Base-by-base conservation (phyloP, 2,888 invertebrate genomes). In the Aspidiotus rigidus region DNA sequence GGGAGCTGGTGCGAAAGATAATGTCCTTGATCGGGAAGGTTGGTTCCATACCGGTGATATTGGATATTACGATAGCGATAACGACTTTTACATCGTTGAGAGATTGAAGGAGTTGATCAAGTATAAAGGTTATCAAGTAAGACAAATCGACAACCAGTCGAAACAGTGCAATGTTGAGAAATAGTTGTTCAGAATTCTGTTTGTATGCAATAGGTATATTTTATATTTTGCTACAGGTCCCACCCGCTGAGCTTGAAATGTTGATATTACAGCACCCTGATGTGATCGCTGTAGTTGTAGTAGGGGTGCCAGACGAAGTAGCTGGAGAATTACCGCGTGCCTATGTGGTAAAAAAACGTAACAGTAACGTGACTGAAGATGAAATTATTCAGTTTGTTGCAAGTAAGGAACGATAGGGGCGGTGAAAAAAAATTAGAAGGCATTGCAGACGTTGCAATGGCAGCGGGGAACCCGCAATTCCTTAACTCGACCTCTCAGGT, bases 21-120 rank as follows among this genome's bases (percentile, higher is more conserved):
- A 80, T 7, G 81, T 81, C 0, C 80, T 91, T 28, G 88, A 89
- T 74, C 76, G 78, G 15, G 87, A 90, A 70, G 92, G 92, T 0
- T 94, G 86, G 84, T 77, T 89, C 11, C 83, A 85, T 73, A 85
- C 87, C 42, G 93, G 93, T 0, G 93, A 94, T 77, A 80, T 93
- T 73, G 93, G 88, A 1, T 90, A 89, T 77, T 89, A 86, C 74
- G 90, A 93, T 75, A 77, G 83, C 0, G 85, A 91, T n/a, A 86
- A 85, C 0, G 86, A 83, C 77, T 88, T 91, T 78, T 92, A 83
- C 75, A 85, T 93, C 72, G 88, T 92, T 2, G 94, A 92, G 77
- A 81, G 94, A 71, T 79, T 92, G 17, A 94, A 94, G 77, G 93
- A 93, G 76, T 83, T 94, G 41, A 93, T 94, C 75, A 94, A 94